These are phyloP conservation scores for Platygyra sinensis DNA, from an alignment of 64 coral and sea anemone genomes.

Conservation along the genomic window DNA sequence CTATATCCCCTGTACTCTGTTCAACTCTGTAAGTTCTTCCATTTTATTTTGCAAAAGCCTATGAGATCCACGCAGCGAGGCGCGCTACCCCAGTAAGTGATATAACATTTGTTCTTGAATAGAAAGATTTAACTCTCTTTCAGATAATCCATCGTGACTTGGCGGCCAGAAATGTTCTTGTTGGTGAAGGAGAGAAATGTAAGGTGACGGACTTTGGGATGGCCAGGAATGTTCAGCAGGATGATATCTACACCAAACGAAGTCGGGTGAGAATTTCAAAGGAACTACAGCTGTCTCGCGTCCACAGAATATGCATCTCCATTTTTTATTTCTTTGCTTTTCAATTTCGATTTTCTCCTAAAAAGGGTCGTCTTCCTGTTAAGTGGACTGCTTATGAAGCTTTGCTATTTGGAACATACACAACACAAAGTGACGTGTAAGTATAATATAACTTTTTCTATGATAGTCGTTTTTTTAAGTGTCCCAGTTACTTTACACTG, in stretches of 20 bases:
- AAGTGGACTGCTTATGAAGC: slow-evolving; percentile 34
- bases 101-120: background rate
- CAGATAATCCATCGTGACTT: slow-evolving; percentile 69
- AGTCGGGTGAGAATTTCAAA: slow-evolving; percentile 38
- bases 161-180: slow-evolving; percentile 59
- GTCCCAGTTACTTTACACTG: no score
- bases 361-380: no score
- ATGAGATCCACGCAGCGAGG: no score
- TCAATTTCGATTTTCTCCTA: no score
- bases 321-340: no score
- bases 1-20: no score
- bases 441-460: no score
- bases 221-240: slow-evolving; percentile 50
- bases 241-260: slow-evolving; percentile 69
- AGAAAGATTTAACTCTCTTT: background rate
- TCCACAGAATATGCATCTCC: background rate
- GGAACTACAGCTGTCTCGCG: slow-evolving; percentile 29
- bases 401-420: slow-evolving; percentile 68
- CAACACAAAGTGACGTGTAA: slow-evolving; percentile 69
- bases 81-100: background rate
- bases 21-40: no score
- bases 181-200: slow-evolving; percentile 31
- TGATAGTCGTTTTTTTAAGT: no score
- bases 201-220: slow-evolving; percentile 79
- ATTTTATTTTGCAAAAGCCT: no score